Conservation (phyloP, 1,140 invertebrate species). For the Mamestra configurata region DNA sequence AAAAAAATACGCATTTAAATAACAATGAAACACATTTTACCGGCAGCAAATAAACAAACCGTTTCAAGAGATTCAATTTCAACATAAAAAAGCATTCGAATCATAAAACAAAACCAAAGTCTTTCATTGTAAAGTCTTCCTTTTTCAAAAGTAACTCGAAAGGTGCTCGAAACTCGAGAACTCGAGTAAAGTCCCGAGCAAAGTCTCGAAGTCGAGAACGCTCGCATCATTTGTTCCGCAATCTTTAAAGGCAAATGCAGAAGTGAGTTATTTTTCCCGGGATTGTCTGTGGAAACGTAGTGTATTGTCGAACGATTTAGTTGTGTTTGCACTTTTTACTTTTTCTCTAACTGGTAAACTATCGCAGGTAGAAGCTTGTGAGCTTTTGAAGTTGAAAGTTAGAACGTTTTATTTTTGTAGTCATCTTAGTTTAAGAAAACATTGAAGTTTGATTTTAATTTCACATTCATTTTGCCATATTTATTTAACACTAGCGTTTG, state of each 20-base stretch:
- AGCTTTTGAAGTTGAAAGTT: neutral
- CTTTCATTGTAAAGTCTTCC: conserved; percentile 11
- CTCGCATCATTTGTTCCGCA: conserved; percentile 41
- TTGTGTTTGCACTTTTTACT: neutral
- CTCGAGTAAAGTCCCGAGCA: neutral
- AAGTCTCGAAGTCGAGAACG: conserved; percentile 26
- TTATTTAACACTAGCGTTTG: too few species aligned
- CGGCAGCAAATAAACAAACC: neutral
- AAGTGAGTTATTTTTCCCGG: conserved; percentile 24
- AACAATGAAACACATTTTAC: neutral
- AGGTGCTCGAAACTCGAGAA: conserved; percentile 30
- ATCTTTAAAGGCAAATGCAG: conserved; percentile 41
- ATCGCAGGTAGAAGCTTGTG: neutral
- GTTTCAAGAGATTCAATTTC: neutral
- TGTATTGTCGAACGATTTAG: conserved; percentile 33
- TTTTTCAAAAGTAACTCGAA: conserved; percentile 29
- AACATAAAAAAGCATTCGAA: neutral
- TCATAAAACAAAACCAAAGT: conserved; percentile 11
- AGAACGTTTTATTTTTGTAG: neutral
- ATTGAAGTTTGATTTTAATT: too few species aligned
- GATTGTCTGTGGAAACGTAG: conserved; percentile 4
- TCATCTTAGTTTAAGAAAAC: neutral
- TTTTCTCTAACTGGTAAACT: neutral
- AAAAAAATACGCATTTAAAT: neutral
- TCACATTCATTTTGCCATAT: too few species aligned